These are phyloP conservation scores for Phasianus colchicus DNA, from an alignment of 2,113 vertebrate genomes.

Conservation along the genomic window DNA sequence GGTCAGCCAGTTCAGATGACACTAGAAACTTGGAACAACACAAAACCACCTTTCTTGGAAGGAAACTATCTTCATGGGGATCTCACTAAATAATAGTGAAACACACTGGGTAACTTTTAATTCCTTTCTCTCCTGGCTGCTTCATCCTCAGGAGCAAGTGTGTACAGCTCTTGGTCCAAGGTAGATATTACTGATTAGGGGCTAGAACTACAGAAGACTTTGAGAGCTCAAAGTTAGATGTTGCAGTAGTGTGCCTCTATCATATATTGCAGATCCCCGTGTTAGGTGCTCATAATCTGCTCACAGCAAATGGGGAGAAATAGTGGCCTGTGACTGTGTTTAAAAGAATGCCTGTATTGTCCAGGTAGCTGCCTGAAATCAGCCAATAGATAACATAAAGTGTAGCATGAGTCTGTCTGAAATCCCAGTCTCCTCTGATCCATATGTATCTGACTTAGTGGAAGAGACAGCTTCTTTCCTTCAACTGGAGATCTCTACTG, in stretches of 20 bases:
- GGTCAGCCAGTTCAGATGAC: background rate
- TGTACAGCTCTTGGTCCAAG: background rate
- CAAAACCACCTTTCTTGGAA: accelerated
- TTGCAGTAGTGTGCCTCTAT: background rate
- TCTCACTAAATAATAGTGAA: background rate
- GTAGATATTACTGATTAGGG: background rate
- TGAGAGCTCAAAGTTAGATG: background rate
- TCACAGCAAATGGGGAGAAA: background rate
- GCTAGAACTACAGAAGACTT: background rate
- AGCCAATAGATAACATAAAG: background rate
- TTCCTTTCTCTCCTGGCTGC: accelerated
- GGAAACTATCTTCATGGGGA: background rate
- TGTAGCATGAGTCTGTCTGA: background rate
- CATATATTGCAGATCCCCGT: background rate
- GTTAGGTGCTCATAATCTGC: background rate
- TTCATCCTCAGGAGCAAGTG: background rate
- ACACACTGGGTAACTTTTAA: background rate
- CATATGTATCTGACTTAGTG: accelerated
- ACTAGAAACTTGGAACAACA: background rate
- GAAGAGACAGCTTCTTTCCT: background rate
- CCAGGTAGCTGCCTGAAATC: background rate
- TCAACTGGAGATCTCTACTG: background rate
- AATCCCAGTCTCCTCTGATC: background rate
- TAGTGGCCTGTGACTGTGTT: background rate
- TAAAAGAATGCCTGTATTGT: background rate